Base-by-base conservation (phyloP, 30 jellyfish, hydroid and myxozoan genomes). In the Euphysa ruthae region DNA sequence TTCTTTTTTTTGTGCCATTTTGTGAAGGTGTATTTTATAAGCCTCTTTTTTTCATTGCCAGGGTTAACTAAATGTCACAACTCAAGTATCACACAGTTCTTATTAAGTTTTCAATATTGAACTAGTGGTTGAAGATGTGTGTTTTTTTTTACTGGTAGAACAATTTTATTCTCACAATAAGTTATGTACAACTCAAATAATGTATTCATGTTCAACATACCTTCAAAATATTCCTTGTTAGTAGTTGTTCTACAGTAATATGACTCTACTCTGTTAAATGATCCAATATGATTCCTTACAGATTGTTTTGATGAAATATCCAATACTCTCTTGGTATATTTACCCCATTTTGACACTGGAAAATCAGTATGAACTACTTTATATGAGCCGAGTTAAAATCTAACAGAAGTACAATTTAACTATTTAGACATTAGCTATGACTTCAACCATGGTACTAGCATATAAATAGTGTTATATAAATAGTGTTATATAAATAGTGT, bases 11-110 rank as follows among this genome's bases (percentile, higher is more conserved):
- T 33, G 21, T n/a, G 23, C 15, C 30, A 56, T 31, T 56, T 56
- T 56, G 21, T 21, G 69, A 56, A 18, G n/a, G n/a, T n/a, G 52
- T 38, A 8, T 38, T 38, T 38, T 12, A 12, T 38, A n/a, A 8
- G 12, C 52, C 14, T 20, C 43, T 56, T 56, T 31, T 15, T 20
- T 56, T 26, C 69, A 20, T 56, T 27, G 21, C 18, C 43, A 20
- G n/a, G 3, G 26, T 16, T 56, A 8, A 8, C 52, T 12, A n/a
- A 8, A 38, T 38, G 12, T 23, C 43, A 20, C 16, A 20, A 56
- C 30, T 56, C 69, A 56, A 18, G 69, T 56, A 56, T 56, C 69
- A 56, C 69, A 56, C 44, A 56, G 44, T 18, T 56, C 69, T 56
- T 56, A 18, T 56, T 3, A 18, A 4, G 69, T 4, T 31, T 56